Evolutionary conservation across 2,797 vertebrate genomes (phyloP).

Genomic region (Siniperca undulata): DNA sequence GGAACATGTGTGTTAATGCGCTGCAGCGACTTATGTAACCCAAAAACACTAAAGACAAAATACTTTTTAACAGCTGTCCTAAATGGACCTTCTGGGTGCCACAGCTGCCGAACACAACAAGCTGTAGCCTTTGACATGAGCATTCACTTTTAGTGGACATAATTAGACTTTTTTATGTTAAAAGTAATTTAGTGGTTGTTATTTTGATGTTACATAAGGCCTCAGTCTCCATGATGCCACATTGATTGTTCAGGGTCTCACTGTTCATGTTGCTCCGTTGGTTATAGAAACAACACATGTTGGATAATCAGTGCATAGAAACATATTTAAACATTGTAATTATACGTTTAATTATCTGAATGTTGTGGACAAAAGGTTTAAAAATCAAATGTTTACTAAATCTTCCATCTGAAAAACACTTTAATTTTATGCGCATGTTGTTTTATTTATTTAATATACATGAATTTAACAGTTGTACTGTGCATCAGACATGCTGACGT

Average conservation of each 20-base stretch:
- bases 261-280: neutral
- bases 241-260: constrained; percentile 12
- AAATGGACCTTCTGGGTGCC: neutral
- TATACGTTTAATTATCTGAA: constrained; percentile 6
- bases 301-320: neutral
- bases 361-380: neutral
- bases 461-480: neutral
- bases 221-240: constrained; percentile 24
- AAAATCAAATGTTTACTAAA: constrained; percentile 7
- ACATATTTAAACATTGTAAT: neutral
- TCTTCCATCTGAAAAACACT: neutral
- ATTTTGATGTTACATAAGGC: constrained; percentile 48
- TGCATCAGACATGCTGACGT: constrained; percentile 4
- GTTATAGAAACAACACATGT: constrained; percentile 30
- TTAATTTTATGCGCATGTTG: neutral
- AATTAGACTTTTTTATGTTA: neutral
- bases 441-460: constrained; percentile 3
- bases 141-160: neutral
- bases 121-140: neutral
- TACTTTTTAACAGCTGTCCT: neutral
- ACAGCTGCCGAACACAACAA: neutral
- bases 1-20: constrained; percentile 77
- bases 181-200: neutral
- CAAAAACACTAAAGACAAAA: constrained; percentile 22
- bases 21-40: constrained; percentile 80